A percentile compares a stretch with the other conserved stretches of the same genome.
These are phyloP conservation scores for Cheilosia vulpina DNA, from an alignment of 2,888 invertebrate species.

Conservation along the genomic window DNA sequence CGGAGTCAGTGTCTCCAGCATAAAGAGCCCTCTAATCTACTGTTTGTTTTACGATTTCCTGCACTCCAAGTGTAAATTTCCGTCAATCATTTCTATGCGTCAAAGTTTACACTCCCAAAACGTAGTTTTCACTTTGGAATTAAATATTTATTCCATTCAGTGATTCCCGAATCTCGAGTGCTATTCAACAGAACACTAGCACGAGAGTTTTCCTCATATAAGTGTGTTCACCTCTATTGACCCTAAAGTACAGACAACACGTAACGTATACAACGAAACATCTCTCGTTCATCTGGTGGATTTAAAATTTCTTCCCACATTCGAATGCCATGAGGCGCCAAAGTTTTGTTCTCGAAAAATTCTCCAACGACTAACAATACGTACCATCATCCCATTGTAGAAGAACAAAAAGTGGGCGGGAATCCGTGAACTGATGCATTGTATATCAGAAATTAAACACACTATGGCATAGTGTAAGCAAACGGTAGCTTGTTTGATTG, in stretches of 20 bases:
- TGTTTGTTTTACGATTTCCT: slow-evolving; percentile 27
- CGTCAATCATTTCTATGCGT: slow-evolving; percentile 10
- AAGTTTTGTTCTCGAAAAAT: slow-evolving; percentile 25
- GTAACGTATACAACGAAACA: background rate
- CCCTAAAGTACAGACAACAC: slow-evolving; percentile 1
- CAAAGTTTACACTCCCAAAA: slow-evolving; percentile 6
- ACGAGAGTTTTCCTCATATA: slow-evolving; percentile 1
- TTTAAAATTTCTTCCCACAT: slow-evolving; percentile 35
- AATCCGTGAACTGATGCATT: slow-evolving; percentile 31
- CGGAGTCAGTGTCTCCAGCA: slow-evolving; percentile 14
- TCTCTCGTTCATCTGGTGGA: slow-evolving; percentile 14
- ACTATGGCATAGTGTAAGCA: background rate
- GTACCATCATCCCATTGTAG: background rate
- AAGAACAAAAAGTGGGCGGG: slow-evolving; percentile 23
- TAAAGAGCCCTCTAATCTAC: background rate
- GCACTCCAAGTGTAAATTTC: slow-evolving; percentile 38
- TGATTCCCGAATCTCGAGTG: slow-evolving; percentile 19
- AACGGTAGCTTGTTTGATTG: slow-evolving; percentile 26
- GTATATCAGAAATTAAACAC: slow-evolving; percentile 37
- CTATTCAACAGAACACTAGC: slow-evolving; percentile 8
- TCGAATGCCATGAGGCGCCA: slow-evolving; percentile 40
- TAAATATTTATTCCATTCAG: slow-evolving; percentile 50
- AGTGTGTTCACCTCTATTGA: slow-evolving; percentile 32
- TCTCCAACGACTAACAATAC: background rate
- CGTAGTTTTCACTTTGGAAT: slow-evolving; percentile 23